phyloP scores from a whole-genome alignment of 2,888 invertebrate species.

The Cephus nigrinus region DNA sequence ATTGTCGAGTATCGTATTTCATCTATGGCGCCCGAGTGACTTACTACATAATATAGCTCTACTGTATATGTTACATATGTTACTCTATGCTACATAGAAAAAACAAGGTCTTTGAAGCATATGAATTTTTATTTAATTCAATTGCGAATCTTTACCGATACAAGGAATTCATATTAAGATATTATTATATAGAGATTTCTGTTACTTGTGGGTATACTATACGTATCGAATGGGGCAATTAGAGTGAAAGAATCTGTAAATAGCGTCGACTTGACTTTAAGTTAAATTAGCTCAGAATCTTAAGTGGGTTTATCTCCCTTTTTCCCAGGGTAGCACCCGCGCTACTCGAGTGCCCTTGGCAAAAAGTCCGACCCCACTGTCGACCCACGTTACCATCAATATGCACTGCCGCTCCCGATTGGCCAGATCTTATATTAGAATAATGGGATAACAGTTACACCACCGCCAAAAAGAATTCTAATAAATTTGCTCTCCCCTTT shows the following conservation, averaged over 20 bases:
- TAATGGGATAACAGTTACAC: not conserved
- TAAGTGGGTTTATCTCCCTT: slow-evolving; percentile 43
- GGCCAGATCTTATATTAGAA: not conserved
- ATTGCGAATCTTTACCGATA: not conserved
- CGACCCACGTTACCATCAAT: slow-evolving; percentile 25
- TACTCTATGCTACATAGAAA: not conserved
- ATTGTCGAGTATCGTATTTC: slow-evolving; percentile 41
- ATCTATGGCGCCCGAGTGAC: slow-evolving; percentile 16
- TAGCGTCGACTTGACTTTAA: slow-evolving; percentile 23
- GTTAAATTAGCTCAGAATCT: slow-evolving; percentile 32
- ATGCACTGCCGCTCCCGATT: not conserved
- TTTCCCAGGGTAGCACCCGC: slow-evolving; percentile 40
- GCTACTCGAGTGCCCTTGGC: slow-evolving; percentile 26
- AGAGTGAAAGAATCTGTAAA: slow-evolving; percentile 34
- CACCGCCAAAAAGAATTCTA: not conserved
- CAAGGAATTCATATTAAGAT: not conserved
- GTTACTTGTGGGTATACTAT: not conserved
- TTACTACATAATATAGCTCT: not conserved
- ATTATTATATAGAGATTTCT: not conserved
- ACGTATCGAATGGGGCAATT: slow-evolving; percentile 23
- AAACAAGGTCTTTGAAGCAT: not conserved
- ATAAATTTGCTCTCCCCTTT: not conserved
- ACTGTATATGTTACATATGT: not conserved
- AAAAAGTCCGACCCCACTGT: slow-evolving; percentile 28
- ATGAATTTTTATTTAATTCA: not conserved